These are phyloP conservation scores for Hylaeus volcanicus DNA, from an alignment of 1,140 invertebrate species.

Conservation along the genomic window DNA sequence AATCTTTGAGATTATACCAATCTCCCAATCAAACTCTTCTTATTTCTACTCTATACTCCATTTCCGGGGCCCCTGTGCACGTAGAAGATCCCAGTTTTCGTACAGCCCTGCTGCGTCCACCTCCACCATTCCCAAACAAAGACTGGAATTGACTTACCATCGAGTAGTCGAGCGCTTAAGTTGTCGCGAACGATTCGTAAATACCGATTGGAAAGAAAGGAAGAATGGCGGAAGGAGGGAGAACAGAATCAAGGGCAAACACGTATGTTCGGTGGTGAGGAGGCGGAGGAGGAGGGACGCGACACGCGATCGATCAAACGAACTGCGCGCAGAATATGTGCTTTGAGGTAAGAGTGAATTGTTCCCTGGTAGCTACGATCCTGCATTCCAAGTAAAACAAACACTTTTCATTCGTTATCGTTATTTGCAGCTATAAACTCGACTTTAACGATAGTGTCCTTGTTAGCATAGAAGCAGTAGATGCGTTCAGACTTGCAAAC, in stretches of 20 bases:
- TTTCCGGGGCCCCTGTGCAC: too few relatives aligned
- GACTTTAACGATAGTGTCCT: too few relatives aligned
- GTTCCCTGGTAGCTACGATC: neutral
- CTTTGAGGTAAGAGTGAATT: neutral
- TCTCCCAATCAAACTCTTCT: too few relatives aligned
- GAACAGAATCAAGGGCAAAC: neutral
- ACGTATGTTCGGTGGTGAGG: neutral
- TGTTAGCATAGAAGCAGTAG: too few relatives aligned
- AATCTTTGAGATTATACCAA: too few relatives aligned
- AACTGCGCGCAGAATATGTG: neutral
- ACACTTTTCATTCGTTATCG: too few relatives aligned
- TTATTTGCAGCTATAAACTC: too few relatives aligned
- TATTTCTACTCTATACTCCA: too few relatives aligned
- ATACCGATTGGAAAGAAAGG: neutral
- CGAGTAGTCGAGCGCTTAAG: neutral
- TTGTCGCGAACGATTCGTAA: neutral
- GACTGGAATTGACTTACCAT: neutral
- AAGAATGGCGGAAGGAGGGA: neutral
- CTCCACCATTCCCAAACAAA: neutral
- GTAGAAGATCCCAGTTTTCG: too few relatives aligned
- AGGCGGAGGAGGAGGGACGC: neutral
- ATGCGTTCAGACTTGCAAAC: too few relatives aligned
- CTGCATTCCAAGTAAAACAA: neutral
- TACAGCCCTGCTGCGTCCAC: too few relatives aligned
- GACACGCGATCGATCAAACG: conserved; percentile 65